Evolutionary conservation across 2,797 vertebrate species (phyloP).

Genomic region (Scolopax bukidnonensis): DNA sequence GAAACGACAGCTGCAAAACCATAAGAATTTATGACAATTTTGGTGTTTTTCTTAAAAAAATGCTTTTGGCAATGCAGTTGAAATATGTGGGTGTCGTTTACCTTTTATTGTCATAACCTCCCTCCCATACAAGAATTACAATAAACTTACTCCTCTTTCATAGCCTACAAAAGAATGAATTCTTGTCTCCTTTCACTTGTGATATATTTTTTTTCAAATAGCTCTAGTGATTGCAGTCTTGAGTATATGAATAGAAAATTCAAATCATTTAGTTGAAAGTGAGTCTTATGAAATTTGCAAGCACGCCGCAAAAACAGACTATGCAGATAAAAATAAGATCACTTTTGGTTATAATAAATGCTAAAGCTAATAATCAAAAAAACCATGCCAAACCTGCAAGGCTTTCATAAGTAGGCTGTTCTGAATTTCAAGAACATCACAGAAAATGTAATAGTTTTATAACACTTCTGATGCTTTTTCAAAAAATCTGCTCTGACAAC

Average conservation of each 20-base stretch:
- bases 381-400: background rate
- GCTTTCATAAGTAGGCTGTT: background rate
- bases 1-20: background rate
- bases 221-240: background rate
- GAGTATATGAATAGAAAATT: slow-evolving; percentile 24
- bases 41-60: background rate
- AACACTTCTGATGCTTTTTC: background rate
- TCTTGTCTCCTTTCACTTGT: slow-evolving; percentile 5
- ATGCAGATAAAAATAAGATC: background rate
- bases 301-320: background rate
- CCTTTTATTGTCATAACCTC: background rate
- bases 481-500: background rate
- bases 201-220: slow-evolving; percentile 47
- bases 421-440: background rate
- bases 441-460: background rate
- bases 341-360: background rate
- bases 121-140: background rate
- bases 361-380: background rate
- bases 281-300: background rate
- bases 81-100: background rate
- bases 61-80: background rate
- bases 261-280: background rate
- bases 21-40: background rate
- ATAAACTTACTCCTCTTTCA: slow-evolving; percentile 5
- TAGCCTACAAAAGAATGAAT: slow-evolving; percentile 13